Conservation (phyloP, 2,113 vertebrate species). For the Daubentonia madagascariensis region DNA sequence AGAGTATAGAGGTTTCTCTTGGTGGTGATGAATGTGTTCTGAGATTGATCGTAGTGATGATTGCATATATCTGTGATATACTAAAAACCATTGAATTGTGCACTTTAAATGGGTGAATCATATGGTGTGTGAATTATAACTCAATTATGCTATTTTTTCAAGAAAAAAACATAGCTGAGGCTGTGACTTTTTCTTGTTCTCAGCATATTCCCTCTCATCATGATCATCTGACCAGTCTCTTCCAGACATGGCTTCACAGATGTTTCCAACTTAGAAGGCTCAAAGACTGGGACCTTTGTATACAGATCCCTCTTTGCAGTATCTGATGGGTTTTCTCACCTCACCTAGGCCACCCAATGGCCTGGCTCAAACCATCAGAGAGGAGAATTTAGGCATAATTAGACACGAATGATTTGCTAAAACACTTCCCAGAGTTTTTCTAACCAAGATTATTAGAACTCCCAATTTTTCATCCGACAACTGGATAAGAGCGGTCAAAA, state of each 20-base stretch:
- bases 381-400: rapidly evolving
- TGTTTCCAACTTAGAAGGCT: not conserved
- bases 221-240: not conserved
- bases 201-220: not conserved
- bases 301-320: not conserved
- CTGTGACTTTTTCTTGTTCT: not conserved
- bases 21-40: too few species aligned
- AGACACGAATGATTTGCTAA: too few species aligned
- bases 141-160: not conserved
- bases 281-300: not conserved
- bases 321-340: not conserved
- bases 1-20: not conserved
- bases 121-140: not conserved
- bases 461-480: not conserved
- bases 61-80: not conserved
- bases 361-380: not conserved
- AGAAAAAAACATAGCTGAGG: not conserved
- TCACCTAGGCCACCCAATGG: too few species aligned
- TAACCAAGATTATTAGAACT: not conserved
- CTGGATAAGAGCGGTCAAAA: not conserved
- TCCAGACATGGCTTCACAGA: not conserved
- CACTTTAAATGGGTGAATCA: not conserved
- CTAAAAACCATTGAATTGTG: not conserved
- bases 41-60: not conserved
- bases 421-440: not conserved